A percentile compares a stretch with the other conserved stretches of the same genome.
These are phyloP conservation scores for Eupsilia transversa DNA, from an alignment of 2,888 invertebrate species.

Conservation along the genomic window DNA sequence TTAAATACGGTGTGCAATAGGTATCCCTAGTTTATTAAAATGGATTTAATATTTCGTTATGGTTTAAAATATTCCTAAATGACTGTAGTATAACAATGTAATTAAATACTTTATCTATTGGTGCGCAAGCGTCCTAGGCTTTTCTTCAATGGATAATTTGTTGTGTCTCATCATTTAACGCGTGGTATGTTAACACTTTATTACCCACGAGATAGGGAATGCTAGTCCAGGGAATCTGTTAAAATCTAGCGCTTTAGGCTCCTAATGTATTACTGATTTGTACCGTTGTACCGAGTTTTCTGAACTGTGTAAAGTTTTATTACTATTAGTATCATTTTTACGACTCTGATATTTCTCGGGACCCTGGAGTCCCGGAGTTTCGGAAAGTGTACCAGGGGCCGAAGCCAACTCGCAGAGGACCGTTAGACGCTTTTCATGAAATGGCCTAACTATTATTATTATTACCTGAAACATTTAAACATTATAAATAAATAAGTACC, in stretches of 20 bases:
- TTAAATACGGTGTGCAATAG: not conserved
- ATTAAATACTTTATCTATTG: not conserved
- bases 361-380: not conserved
- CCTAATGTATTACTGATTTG: not conserved
- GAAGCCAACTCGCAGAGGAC: too few relatives aligned
- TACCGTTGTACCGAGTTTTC: not conserved
- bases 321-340: not conserved
- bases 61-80: not conserved
- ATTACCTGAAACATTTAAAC: not conserved
- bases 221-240: not conserved
- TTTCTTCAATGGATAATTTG: not conserved
- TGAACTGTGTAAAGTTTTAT: not conserved
- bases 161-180: not conserved
- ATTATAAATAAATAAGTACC: slow-evolving; percentile 92
- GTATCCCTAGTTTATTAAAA: slow-evolving; percentile 6
- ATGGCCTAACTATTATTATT: not conserved
- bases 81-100: not conserved
- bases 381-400: too few relatives aligned
- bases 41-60: not conserved
- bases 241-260: not conserved
- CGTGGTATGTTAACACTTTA: not conserved
- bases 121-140: not conserved
- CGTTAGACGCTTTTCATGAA: not conserved
- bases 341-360: too few relatives aligned
- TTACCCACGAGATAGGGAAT: not conserved